Conservation (phyloP, 2,888 invertebrate genomes). For the Lampropteryx suffumata region DNA sequence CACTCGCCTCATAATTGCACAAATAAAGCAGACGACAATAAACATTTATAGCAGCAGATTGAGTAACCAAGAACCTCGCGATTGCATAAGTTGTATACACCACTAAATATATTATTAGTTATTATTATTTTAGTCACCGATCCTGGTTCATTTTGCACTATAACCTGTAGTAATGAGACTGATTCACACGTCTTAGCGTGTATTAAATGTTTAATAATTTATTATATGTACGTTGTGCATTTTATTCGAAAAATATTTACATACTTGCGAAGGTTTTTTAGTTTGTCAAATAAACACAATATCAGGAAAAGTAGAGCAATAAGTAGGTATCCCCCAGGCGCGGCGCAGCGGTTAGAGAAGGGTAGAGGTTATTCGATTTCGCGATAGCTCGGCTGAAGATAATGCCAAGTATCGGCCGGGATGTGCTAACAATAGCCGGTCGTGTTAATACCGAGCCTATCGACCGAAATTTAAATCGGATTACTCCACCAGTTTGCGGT, state of each 20-base stretch:
- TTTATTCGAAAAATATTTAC: too few relatives aligned
- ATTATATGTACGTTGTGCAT: too few relatives aligned
- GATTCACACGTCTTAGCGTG: too few relatives aligned
- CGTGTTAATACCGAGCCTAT: not conserved
- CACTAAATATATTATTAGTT: too few relatives aligned
- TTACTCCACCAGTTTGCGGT: too few relatives aligned
- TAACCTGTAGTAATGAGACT: too few relatives aligned
- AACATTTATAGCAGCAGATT: slow-evolving; percentile 7
- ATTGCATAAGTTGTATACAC: slow-evolving; percentile 13
- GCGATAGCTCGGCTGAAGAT: not conserved
- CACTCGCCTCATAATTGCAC: slow-evolving; percentile 1
- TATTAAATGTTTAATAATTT: too few relatives aligned
- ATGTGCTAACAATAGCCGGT: slow-evolving; percentile 2
- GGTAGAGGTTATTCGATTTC: not conserved
- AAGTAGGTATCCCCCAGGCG: not conserved
- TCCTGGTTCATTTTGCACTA: too few relatives aligned
- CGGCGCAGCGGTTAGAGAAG: not conserved
- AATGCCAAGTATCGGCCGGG: not conserved
- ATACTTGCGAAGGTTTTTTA: not conserved
- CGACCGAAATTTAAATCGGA: not conserved
- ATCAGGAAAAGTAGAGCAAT: not conserved
- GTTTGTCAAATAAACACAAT: slow-evolving; percentile 5
- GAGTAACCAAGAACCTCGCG: slow-evolving; percentile 1
- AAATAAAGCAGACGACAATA: slow-evolving; percentile 6
- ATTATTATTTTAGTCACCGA: too few relatives aligned